phyloP scores from a whole-genome alignment of 2,113 vertebrate genomes.

The Phyllostomus hastatus region DNA sequence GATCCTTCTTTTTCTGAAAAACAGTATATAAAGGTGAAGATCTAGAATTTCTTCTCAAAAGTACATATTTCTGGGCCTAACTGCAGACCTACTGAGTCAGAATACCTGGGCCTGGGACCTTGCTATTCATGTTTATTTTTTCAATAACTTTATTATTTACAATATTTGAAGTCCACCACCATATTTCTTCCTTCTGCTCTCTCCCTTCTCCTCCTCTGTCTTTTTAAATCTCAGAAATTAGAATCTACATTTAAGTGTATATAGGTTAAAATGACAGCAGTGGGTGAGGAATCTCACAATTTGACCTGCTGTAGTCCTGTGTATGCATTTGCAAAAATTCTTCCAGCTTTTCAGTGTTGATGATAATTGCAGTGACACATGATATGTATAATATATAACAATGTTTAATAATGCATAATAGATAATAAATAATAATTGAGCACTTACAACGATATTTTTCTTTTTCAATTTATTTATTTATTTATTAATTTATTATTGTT shows the following conservation, averaged over 20 bases:
- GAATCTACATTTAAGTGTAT: not conserved
- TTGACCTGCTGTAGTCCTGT: not conserved
- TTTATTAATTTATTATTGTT: too few species aligned
- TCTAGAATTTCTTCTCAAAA: not conserved
- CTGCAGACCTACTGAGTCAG: not conserved
- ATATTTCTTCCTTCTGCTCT: not conserved
- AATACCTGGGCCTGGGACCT: not conserved
- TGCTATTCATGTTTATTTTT: not conserved
- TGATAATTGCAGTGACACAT: not conserved
- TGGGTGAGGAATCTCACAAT: not conserved
- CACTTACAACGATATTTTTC: too few species aligned
- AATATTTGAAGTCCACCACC: not conserved
- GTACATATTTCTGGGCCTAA: not conserved
- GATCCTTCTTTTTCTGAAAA: not conserved
- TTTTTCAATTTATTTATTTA: too few species aligned
- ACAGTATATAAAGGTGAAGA: not conserved
- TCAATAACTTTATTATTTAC: not conserved
- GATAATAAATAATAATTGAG: not conserved
- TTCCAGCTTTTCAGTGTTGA: not conserved
- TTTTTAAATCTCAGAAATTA: not conserved
- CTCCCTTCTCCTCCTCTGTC: not conserved
- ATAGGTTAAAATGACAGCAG: not conserved
- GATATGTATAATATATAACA: not conserved
- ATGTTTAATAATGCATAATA: not conserved
- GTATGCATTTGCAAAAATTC: not conserved